Evolutionary conservation across 2,888 invertebrate genomes (phyloP).

Genomic region (Doris montereyensis): DNA sequence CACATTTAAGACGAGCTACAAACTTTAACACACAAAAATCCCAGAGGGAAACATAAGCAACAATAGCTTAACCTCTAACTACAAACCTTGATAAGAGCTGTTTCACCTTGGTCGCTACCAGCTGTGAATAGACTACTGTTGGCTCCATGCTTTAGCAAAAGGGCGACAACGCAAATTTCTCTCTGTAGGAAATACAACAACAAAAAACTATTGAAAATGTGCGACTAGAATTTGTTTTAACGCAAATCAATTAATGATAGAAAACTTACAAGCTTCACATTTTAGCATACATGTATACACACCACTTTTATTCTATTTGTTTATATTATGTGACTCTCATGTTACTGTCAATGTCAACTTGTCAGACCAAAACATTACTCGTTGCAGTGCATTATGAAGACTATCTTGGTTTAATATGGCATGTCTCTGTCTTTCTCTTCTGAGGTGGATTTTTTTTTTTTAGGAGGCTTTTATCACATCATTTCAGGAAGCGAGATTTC

Average conservation of each 20-base stretch:
- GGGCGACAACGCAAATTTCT: conserved; percentile 62
- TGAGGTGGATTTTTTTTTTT: too few relatives aligned
- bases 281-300: too few relatives aligned
- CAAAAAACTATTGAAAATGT: too few relatives aligned
- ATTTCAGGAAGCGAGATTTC: too few relatives aligned
- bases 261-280: background rate
- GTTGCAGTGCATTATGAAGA: too few relatives aligned
- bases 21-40: background rate
- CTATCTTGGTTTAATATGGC: too few relatives aligned
- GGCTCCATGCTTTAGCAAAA: conserved; percentile 67
- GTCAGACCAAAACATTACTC: too few relatives aligned
- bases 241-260: background rate
- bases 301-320: too few relatives aligned
- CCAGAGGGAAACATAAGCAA: background rate
- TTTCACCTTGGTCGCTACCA: conserved; percentile 59
- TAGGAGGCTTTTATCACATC: too few relatives aligned
- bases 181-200: conserved; percentile 50
- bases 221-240: background rate
- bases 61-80: background rate
- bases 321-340: too few relatives aligned
- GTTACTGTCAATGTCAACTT: too few relatives aligned
- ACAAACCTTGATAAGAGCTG: conserved; percentile 70
- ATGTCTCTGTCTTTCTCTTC: too few relatives aligned
- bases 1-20: background rate
- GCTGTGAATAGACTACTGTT: conserved; percentile 63